phyloP scores from a whole-genome alignment of 2,797 vertebrate genomes.

The Gouania willdenowi region DNA sequence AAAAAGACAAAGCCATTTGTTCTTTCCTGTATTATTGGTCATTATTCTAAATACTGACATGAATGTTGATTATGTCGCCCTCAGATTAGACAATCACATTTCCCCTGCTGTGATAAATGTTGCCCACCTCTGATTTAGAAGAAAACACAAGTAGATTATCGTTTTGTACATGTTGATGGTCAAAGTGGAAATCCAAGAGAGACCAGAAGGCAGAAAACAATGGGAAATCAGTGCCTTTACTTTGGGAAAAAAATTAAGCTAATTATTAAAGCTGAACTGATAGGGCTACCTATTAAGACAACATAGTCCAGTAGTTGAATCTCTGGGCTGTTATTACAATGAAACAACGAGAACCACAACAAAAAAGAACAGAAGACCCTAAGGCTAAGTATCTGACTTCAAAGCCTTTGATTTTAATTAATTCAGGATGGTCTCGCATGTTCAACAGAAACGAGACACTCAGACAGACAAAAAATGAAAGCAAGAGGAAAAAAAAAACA shows the following conservation, averaged over 20 bases:
- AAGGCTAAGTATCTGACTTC: constrained; percentile 46
- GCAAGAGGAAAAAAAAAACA: constrained; percentile 28
- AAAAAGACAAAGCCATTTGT: too few relatives aligned
- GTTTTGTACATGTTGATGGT: constrained; percentile 9
- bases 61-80: too few relatives aligned
- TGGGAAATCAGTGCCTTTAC: background rate
- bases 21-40: too few relatives aligned
- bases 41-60: too few relatives aligned
- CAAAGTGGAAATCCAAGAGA: background rate
- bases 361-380: constrained; percentile 24
- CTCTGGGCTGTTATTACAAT: constrained; percentile 1
- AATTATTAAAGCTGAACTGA: background rate
- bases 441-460: constrained; percentile 24
- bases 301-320: constrained; percentile 17
- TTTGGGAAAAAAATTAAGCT: background rate
- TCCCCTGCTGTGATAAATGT: too few relatives aligned
- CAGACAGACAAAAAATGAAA: constrained; percentile 42
- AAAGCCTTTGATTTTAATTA: constrained; percentile 56
- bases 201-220: background rate
- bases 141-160: too few relatives aligned
- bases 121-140: too few relatives aligned
- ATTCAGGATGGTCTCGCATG: constrained; percentile 31
- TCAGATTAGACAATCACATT: too few relatives aligned
- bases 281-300: constrained; percentile 6
- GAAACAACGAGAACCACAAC: constrained; percentile 32